Base-by-base conservation (phyloP, 2,888 invertebrate species). In the Epirrhoe tristata region DNA sequence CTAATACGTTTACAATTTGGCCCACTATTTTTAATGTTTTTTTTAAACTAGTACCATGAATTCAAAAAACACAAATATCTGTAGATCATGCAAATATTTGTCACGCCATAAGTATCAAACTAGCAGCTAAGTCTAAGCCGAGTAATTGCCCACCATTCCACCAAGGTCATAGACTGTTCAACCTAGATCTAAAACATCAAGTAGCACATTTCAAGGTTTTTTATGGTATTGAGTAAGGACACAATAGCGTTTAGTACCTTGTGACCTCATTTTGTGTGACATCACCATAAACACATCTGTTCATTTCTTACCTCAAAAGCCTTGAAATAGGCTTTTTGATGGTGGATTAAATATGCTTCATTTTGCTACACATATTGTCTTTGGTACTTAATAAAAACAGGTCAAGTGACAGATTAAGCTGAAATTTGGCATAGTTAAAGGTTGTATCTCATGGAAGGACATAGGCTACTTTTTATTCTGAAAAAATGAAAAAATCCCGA, bases 221-320 rank as follows among this genome's bases (percentile, higher is more conserved):
- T 56, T 24, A 50, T n/a, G 17, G 54, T 67, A 56, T 34, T 65
- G 53, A 46, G 24, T 73, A 74, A 80, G 79, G 80, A 58, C 61
- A 62, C 63, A 52, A 69, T 69, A 68, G 72, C 57, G 74, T 66
- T 64, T 50, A 66, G 39, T 43, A 59, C 67, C 68, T 60, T 64
- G 74, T 81, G 78, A 81, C 79, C 79, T 82, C 77, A 73, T 65
- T 46, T 72, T 68, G 67, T 74, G 73, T 82, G 81, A 82, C 73
- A 71, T 79, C 78, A 81, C 72, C 61, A 7, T 69, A 70, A 68
- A 73, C 68, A 74, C 67, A 69, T 66, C 63, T 70, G 70, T 70
- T 67, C n/a, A n/a, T n/a, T n/a, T n/a, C 67, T 71, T 70, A 67
- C 51, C 52, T 53, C 50, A 43, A 6, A 4, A 63, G 50, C 71